Base-by-base conservation (phyloP, 2,797 vertebrate genomes). In the Florisuga fusca region DNA sequence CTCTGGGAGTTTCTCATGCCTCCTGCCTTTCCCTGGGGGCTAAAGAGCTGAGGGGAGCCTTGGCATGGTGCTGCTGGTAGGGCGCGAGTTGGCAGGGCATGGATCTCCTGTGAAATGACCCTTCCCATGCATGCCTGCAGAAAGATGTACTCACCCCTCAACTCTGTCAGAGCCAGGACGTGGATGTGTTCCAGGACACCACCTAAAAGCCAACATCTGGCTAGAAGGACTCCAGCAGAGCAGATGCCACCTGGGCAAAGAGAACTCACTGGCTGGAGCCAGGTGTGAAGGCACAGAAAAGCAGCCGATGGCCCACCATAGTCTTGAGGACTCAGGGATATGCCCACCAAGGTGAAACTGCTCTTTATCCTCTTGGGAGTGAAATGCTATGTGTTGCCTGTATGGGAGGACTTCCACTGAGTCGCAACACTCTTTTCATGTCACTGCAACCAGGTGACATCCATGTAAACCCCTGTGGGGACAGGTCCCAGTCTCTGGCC, bases 371-470 rank as follows among this genome's bases (percentile, higher is more conserved):
- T 82, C n/a, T 5, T 2, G 0, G 4, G 11, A 43, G 29, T 31
- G 17, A 61, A 53, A 51, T 55, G 29, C 34, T 62, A 9, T 1
- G 6, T 19, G 19, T 31, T 31, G 6, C 31, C 34, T 57, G 36
- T 15, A 1, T 5, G 38, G 31, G 22, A 68, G 36, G 36, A 58
- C 4, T 8, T 57, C 22, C 43, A 23, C 1, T 0, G 57, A 23
- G 41, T 4, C 2, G 6, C 3, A 1, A 1, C 2, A 5, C 36
- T 80, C 45, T 59, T 77, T 38, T 23, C 2, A 1, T 4, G 17
- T 36, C 61, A 57, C 7, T 9, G 25, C 36, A 67, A 36, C 7
- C 12, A 15, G 53, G 27, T 31, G 55, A 46, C 51, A 58, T 4
- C 55, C 58, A 9, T 29, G 12, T 29, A n/a, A 66, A 2, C 8